Evolutionary conservation across 2,797 vertebrate genomes (phyloP).

Genomic region (Delichon dasypus): DNA sequence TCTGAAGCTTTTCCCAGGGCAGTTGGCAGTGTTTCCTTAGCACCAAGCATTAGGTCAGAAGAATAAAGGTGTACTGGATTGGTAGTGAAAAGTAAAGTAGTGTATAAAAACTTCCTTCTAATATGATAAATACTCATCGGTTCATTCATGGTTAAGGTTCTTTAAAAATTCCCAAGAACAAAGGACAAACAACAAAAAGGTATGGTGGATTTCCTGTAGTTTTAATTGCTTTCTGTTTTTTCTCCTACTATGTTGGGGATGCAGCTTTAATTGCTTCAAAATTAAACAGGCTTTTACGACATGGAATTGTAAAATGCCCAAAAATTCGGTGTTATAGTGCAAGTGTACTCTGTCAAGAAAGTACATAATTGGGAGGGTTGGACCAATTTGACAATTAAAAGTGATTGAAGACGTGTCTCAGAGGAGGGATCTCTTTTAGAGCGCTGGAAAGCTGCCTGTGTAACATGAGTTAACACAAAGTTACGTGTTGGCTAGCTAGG

Average conservation of each 20-base stretch:
- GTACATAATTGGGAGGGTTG: background rate
- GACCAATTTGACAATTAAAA: background rate
- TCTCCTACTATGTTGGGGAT: fast-evolving
- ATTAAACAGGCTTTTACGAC: background rate
- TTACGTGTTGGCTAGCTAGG: fast-evolving
- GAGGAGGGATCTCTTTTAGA: background rate
- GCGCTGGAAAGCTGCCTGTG: background rate
- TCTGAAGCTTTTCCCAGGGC: background rate
- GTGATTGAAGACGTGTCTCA: background rate
- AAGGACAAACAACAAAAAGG: background rate
- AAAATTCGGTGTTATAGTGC: background rate
- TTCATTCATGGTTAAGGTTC: background rate
- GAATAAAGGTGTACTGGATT: background rate
- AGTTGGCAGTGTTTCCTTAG: background rate
- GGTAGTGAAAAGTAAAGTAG: background rate
- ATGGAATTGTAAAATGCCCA: background rate
- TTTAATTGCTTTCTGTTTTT: background rate
- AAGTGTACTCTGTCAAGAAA: background rate
- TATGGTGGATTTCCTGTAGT: background rate
- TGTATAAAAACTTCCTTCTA: background rate
- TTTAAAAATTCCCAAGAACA: fast-evolving
- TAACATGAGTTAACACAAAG: background rate
- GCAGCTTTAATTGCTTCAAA: background rate
- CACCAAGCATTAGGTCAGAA: background rate
- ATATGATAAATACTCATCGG: background rate